Conservation (phyloP, 2,888 invertebrate species). For the Cybosia mesomella region DNA sequence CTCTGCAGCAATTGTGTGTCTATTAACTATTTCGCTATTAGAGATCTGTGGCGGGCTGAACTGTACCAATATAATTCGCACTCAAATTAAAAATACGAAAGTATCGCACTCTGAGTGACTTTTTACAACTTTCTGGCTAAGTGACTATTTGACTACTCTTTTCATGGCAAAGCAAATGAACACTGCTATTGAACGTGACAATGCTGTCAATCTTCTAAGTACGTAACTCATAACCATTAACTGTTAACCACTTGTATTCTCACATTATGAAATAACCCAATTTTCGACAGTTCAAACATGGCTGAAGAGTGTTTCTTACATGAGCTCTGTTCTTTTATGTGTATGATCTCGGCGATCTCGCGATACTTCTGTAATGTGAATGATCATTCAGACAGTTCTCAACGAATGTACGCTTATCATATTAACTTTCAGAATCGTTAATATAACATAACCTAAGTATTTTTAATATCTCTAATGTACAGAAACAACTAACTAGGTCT, state of each 20-base stretch:
- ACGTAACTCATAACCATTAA: not conserved
- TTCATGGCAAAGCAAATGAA: not conserved
- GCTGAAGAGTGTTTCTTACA: not conserved
- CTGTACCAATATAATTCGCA: not conserved
- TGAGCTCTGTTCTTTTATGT: not conserved
- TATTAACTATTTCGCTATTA: slow-evolving; percentile 1
- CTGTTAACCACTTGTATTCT: not conserved
- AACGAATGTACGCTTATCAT: too few relatives aligned
- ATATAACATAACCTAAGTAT: too few relatives aligned
- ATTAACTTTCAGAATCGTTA: too few relatives aligned
- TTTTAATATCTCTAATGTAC: too few relatives aligned
- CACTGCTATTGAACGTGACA: not conserved
- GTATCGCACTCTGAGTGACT: not conserved
- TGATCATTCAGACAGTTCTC: too few relatives aligned
- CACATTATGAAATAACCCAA: not conserved
- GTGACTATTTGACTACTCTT: not conserved
- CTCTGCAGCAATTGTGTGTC: slow-evolving; percentile 11
- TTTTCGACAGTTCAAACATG: not conserved
- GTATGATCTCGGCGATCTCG: not conserved
- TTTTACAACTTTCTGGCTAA: not conserved
- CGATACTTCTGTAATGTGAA: too few relatives aligned
- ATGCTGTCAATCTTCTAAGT: not conserved
- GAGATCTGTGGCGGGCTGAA: slow-evolving; percentile 16
- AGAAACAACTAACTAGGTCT: too few relatives aligned
- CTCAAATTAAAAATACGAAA: not conserved